These are phyloP conservation scores for Atractosteus spatula DNA, from an alignment of 2,113 vertebrate species.

Conservation along the genomic window DNA sequence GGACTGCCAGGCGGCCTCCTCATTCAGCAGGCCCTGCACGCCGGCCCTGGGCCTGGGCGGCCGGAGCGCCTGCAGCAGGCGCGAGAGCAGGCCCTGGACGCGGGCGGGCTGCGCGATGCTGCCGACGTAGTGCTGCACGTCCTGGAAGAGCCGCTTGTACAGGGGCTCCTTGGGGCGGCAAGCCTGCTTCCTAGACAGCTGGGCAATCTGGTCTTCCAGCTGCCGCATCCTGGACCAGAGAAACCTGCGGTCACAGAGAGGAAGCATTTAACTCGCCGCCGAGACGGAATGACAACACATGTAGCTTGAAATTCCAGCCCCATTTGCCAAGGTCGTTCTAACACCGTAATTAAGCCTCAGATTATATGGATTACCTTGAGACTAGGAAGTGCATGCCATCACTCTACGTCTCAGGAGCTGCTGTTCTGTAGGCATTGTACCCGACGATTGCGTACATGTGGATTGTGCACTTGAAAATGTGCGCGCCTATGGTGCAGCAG, in stretches of 20 bases:
- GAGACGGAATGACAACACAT: too few species aligned
- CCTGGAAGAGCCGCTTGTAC: slow-evolving; percentile 82
- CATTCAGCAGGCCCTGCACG: slow-evolving; percentile 76
- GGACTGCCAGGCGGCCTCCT: slow-evolving; percentile 88
- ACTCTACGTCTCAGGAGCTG: too few species aligned
- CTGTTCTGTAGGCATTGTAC: too few species aligned
- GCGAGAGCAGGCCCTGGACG: slow-evolving; percentile 78
- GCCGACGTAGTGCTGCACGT: slow-evolving; percentile 82
- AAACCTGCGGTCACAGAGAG: slow-evolving; percentile 61
- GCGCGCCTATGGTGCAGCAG: too few species aligned
- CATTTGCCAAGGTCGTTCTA: too few species aligned
- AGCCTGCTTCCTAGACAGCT: slow-evolving; percentile 85
- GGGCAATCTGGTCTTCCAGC: slow-evolving; percentile 73
- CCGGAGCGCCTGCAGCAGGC: slow-evolving; percentile 71
- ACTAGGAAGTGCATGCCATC: too few species aligned
- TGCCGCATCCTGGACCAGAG: slow-evolving; percentile 80
- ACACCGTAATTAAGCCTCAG: too few species aligned
- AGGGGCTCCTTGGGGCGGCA: slow-evolving; percentile 73
- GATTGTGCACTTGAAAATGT: slow-evolving; percentile 12
- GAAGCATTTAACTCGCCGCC: not conserved
- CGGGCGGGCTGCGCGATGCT: slow-evolving; percentile 75
- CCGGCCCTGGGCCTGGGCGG: slow-evolving; percentile 61
- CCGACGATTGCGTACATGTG: not conserved
- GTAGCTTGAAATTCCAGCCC: too few species aligned
- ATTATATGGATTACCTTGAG: too few species aligned